These are phyloP conservation scores for Machaerirhynchus nigripectus DNA, from an alignment of 2,113 vertebrate species.

Conservation along the genomic window DNA sequence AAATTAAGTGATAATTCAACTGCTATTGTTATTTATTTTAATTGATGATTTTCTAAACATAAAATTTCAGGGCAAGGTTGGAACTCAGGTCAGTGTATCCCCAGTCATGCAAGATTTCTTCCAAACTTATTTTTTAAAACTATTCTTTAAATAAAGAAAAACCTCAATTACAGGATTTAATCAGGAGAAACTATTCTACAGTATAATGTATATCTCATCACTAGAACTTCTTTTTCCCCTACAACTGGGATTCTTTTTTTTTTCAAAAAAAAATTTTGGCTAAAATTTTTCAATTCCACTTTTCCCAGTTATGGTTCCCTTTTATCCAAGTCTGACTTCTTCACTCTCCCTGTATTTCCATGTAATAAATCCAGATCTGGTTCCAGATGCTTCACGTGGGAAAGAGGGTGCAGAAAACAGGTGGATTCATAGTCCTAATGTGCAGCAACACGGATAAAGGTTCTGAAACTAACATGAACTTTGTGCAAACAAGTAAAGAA, in stretches of 20 bases:
- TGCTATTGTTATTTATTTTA: not conserved
- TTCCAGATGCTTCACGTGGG: not conserved
- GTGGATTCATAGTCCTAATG: not conserved
- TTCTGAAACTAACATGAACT: not conserved
- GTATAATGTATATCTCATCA: not conserved
- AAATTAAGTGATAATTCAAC: not conserved
- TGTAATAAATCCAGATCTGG: not conserved
- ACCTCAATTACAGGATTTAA: not conserved
- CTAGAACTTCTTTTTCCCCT: not conserved
- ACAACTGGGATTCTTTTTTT: not conserved
- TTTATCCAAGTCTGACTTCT: not conserved
- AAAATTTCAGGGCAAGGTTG: not conserved
- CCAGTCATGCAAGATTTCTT: not conserved
- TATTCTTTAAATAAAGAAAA: not conserved
- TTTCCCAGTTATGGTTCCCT: not conserved
- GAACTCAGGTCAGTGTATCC: fast-evolving
- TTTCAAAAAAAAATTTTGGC: not conserved
- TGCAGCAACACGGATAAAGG: not conserved
- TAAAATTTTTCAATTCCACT: not conserved
- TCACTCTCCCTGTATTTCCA: not conserved
- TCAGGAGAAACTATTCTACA: not conserved
- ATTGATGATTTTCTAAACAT: not conserved
- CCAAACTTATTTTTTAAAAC: not conserved
- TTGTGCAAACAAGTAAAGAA: not conserved
- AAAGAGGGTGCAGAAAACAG: not conserved